A percentile compares a stretch with the other conserved stretches of the same genome.
Evolutionary conservation across 2,797 vertebrate genomes (phyloP).

Genomic region (Hyperoplus immaculatus): DNA sequence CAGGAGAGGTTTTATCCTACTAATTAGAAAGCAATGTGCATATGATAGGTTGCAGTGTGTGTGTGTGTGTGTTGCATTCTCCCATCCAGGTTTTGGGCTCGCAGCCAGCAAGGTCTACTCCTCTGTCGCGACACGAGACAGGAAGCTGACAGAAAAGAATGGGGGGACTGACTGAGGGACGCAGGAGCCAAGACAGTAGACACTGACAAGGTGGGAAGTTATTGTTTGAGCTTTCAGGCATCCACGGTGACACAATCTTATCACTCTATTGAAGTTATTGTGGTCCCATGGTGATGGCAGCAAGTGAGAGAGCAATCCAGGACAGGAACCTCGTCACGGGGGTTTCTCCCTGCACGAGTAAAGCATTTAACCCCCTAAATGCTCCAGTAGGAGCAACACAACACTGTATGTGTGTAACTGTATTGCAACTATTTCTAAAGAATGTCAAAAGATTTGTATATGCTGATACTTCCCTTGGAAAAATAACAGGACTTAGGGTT

Average conservation of each 20-base stretch:
- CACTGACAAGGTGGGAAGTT: slow-evolving; percentile 76
- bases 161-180: slow-evolving; percentile 64
- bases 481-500: not conserved
- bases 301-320: slow-evolving; percentile 29
- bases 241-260: slow-evolving; percentile 60
- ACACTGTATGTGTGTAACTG: not conserved
- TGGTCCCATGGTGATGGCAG: slow-evolving; percentile 44
- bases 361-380: slow-evolving; percentile 7
- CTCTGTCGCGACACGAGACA: slow-evolving; percentile 88
- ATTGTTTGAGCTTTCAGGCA: slow-evolving; percentile 79
- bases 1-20: slow-evolving; percentile 15
- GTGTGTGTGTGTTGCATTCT: slow-evolving; percentile 52
- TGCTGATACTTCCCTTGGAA: not conserved
- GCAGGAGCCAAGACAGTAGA: slow-evolving; percentile 75
- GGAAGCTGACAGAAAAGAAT: slow-evolving; percentile 88
- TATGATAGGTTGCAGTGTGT: slow-evolving; percentile 33
- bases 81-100: slow-evolving; percentile 73
- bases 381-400: slow-evolving; percentile 18
- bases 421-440: not conserved
- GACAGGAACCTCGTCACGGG: slow-evolving; percentile 23
- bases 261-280: slow-evolving; percentile 53
- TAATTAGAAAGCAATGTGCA: slow-evolving; percentile 51
- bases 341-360: slow-evolving; percentile 7
- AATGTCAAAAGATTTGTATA: not conserved
- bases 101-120: slow-evolving; percentile 75